These are phyloP conservation scores for Sphaerophoria rueppellii DNA, from an alignment of 2,888 invertebrate genomes.

Conservation along the genomic window DNA sequence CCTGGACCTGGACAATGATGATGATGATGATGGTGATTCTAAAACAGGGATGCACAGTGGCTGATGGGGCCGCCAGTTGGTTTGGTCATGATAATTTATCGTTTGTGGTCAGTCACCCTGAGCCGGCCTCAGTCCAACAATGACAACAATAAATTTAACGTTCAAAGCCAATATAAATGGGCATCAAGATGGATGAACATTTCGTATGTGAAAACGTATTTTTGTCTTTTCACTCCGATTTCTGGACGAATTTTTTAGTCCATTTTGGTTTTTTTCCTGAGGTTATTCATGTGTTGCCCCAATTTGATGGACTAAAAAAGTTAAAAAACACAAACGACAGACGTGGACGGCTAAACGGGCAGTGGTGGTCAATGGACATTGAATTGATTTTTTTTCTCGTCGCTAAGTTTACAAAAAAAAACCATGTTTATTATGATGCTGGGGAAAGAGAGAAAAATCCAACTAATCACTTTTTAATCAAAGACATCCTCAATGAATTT, in stretches of 20 bases:
- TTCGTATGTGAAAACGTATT: constrained; percentile 22
- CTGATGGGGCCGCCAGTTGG: constrained; percentile 8
- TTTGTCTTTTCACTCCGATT: constrained; percentile 27
- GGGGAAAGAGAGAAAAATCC: constrained; percentile 13
- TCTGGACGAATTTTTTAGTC: constrained; percentile 2
- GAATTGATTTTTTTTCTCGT: constrained; percentile 29
- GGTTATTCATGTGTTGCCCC: constrained; percentile 60
- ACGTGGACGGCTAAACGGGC: constrained; percentile 31
- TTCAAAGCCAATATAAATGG: constrained; percentile 38
- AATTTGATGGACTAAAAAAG: constrained; percentile 45
- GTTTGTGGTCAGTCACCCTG: constrained; percentile 73
- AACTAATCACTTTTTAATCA: constrained; percentile 66
- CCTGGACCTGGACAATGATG: background rate
- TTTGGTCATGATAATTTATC: constrained; percentile 71
- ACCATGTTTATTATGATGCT: background rate
- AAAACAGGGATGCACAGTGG: constrained; percentile 40
- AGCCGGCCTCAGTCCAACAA: constrained; percentile 69
- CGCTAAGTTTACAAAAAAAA: no score
- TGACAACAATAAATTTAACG: constrained; percentile 72
- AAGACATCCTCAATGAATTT: constrained; percentile 53
- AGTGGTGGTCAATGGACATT: constrained; percentile 61
- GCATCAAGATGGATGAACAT: background rate
- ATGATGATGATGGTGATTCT: constrained; percentile 11
- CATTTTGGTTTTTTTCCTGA: constrained; percentile 15
- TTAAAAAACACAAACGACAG: constrained; percentile 23